A percentile compares a stretch with the other conserved stretches of the same genome.
phyloP scores from a whole-genome alignment of 2,113 vertebrate genomes.

The Ciconia stormi region DNA sequence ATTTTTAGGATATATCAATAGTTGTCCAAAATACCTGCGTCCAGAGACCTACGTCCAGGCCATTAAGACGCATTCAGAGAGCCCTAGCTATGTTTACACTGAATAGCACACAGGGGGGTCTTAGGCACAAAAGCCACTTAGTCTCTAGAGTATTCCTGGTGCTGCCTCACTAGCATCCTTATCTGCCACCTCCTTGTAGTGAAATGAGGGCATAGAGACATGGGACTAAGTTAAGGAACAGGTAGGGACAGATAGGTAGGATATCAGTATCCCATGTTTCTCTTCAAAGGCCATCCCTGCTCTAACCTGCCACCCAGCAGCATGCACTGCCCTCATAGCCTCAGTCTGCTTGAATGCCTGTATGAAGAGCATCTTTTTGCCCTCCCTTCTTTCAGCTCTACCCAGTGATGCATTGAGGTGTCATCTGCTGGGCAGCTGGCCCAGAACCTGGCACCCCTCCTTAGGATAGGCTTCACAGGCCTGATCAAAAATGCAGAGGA shows the following conservation, averaged over 20 bases:
- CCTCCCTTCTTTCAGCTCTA: not conserved
- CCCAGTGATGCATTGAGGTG: not conserved
- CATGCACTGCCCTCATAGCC: not conserved
- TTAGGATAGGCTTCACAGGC: not conserved
- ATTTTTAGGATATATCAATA: not conserved
- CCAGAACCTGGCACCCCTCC: not conserved
- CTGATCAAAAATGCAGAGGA: not conserved
- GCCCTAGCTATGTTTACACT: not conserved
- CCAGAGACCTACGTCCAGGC: not conserved
- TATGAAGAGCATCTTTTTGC: not conserved
- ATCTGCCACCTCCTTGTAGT: not conserved
- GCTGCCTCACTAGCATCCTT: not conserved
- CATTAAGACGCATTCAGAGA: not conserved
- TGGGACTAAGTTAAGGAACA: not conserved
- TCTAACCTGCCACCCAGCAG: not conserved
- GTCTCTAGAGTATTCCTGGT: not conserved
- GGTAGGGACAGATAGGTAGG: not conserved
- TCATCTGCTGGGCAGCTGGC: not conserved
- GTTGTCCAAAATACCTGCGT: not conserved
- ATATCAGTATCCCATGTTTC: not conserved
- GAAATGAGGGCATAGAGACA: not conserved
- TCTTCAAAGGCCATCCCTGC: not conserved
- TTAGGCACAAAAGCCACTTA: not conserved
- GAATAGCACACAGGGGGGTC: fast-evolving
- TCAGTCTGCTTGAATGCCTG: not conserved